Evolutionary conservation across 2,888 invertebrate species (phyloP).

Genomic region (Andrena praecox): DNA sequence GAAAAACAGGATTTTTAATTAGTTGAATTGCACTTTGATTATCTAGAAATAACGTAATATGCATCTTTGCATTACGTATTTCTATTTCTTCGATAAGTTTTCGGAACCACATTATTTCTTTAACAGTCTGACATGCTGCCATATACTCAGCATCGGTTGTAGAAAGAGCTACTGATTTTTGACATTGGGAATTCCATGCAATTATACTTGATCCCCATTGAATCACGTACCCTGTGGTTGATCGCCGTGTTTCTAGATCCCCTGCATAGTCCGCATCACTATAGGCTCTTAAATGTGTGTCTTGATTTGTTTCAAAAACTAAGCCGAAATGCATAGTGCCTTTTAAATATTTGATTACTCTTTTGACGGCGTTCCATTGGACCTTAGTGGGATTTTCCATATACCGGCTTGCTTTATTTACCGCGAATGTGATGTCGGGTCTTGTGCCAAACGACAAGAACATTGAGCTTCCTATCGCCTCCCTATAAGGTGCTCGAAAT

Average conservation of each 20-base stretch:
- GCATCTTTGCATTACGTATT: not conserved
- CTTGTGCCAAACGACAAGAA: not conserved
- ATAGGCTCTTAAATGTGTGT: not conserved
- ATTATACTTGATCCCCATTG: not conserved
- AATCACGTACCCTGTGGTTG: not conserved
- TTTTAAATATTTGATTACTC: slow-evolving; percentile 5
- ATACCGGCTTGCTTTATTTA: not conserved
- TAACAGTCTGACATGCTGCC: not conserved
- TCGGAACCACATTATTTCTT: not conserved
- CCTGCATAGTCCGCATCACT: not conserved
- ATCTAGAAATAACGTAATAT: not conserved
- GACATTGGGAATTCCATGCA: not conserved
- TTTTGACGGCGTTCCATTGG: slow-evolving; percentile 8
- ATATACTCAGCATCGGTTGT: slow-evolving; percentile 8
- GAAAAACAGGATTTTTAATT: not conserved
- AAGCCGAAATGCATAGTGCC: not conserved
- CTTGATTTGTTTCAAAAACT: not conserved
- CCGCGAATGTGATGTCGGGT: not conserved
- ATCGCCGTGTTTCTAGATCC: not conserved
- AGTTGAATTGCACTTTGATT: not conserved
- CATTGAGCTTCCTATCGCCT: not conserved
- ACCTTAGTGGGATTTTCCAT: not conserved
- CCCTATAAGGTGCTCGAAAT: not conserved
- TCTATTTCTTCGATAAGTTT: not conserved
- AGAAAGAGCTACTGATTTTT: not conserved